A percentile compares a stretch with the other conserved stretches of the same genome.
phyloP scores from a whole-genome alignment of 2,888 invertebrate genomes.

The Ariolimax columbianus region DNA sequence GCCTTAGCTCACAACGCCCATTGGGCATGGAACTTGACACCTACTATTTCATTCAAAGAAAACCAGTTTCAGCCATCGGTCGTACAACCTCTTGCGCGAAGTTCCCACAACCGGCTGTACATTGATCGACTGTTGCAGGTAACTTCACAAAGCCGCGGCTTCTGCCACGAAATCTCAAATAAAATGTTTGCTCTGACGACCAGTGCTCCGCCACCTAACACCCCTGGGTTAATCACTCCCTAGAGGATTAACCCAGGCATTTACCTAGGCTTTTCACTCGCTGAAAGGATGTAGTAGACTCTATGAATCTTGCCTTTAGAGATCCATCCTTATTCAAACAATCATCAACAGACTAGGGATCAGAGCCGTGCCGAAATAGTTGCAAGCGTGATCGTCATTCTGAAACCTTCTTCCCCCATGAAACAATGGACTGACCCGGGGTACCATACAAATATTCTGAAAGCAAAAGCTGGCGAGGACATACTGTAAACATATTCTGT shows the following conservation, averaged over 20 bases:
- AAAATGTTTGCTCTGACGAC: background rate
- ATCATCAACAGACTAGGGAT: background rate
- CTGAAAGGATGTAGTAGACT: background rate
- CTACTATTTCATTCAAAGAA: too few relatives aligned
- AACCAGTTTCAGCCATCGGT: too few relatives aligned
- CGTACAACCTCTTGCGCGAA: background rate
- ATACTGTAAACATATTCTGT: conserved; percentile 12
- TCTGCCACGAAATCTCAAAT: background rate
- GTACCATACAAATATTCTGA: background rate
- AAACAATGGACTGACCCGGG: background rate
- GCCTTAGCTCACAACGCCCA: too few relatives aligned
- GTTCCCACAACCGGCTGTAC: background rate
- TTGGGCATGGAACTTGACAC: too few relatives aligned
- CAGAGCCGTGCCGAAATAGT: background rate
- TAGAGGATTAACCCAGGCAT: conserved; percentile 11
- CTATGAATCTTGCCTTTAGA: background rate
- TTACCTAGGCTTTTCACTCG: background rate
- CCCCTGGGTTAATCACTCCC: conserved; percentile 22
- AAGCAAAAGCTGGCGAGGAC: conserved; percentile 9
- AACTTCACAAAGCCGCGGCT: background rate
- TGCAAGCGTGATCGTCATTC: background rate
- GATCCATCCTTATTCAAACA: background rate
- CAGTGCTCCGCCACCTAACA: background rate
- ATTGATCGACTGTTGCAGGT: background rate
- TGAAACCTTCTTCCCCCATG: background rate